A percentile compares a stretch with the other conserved stretches of the same genome.
phyloP scores from a whole-genome alignment of 2,797 vertebrate genomes.

The Valencia hispanica region DNA sequence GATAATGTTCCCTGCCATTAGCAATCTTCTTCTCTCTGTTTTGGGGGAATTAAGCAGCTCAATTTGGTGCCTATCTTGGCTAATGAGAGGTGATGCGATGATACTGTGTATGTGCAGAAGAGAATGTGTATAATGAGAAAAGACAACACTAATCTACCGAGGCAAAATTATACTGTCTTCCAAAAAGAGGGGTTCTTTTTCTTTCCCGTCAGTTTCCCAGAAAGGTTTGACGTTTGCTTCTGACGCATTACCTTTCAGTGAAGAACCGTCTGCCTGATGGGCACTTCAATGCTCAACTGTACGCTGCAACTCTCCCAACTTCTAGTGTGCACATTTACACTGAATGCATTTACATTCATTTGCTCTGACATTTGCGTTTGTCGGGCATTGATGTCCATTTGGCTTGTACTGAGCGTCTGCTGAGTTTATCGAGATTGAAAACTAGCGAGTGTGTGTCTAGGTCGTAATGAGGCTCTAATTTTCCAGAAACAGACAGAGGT shows the following conservation, averaged over 20 bases:
- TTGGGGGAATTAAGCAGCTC: conserved; percentile 63
- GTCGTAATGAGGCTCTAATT: conserved; percentile 50
- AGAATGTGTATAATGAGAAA: conserved; percentile 54
- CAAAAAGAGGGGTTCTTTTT: background rate
- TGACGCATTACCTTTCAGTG: conserved; percentile 5
- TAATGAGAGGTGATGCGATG: conserved; percentile 64
- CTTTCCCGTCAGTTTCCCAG: background rate
- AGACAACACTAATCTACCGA: conserved; percentile 51
- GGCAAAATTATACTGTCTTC: conserved; percentile 24
- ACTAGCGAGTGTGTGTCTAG: conserved; percentile 47
- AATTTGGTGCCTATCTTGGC: conserved; percentile 54
- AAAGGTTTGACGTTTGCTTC: conserved; percentile 10
- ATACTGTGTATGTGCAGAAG: conserved; percentile 46
- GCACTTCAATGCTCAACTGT: conserved; percentile 6
- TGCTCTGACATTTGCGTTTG: conserved; percentile 61
- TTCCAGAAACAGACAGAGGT: conserved; percentile 34
- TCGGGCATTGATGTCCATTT: conserved; percentile 45
- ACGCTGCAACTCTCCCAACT: conserved; percentile 37
- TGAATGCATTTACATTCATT: conserved; percentile 67
- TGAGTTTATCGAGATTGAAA: conserved; percentile 67
- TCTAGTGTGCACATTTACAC: conserved; percentile 38
- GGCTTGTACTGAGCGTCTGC: conserved; percentile 49
- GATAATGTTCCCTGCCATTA: conserved; percentile 55
- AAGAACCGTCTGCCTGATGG: conserved; percentile 9
- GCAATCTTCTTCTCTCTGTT: conserved; percentile 57